Evolutionary conservation across 2,797 vertebrate genomes (phyloP), one percentile per base, ranked within the genome.

Genomic region (Thripadectes ignobilis): DNA sequence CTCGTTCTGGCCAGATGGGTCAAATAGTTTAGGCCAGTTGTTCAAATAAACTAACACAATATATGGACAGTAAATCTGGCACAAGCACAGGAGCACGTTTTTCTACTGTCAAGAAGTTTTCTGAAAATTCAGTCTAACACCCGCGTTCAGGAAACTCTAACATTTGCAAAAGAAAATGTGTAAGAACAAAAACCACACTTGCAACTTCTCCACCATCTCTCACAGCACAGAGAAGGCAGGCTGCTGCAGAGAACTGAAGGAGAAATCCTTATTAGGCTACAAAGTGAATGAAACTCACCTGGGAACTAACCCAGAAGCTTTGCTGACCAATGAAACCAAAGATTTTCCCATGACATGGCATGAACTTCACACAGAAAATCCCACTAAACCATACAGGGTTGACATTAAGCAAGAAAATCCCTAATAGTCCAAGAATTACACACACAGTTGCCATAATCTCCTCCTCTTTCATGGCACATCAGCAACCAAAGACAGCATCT

Each of bases 61-160:
- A 72, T 63, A 49, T 29, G 24, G 58, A n/a, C 22, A 63, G 58
- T 30, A 68, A 45, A 46, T 62, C 45, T 45, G 41, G 20, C 17
- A 36, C 23, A 27, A 12, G 32, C 23, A 66, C 1, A 0, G 49
- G 10, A 58, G 18, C 1, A 0, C 15, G 15, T 27, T 67, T 62
- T 54, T 21, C 19, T 48, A 58, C 20, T n/a, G 26, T 51, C 36
- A 41, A 54, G 29, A 61, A 63, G 8, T 61, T 36, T 38, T 72
- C 32, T 49, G 66, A 77, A 78, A 59, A 63, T 59, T 69, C 26
- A 41, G 21, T n/a, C 23, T 51, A 19, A 67, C 4, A 8, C 17
- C 12, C n/a, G 59, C n/a, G 36, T 86, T 61, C 41, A 32, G 54
- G 19, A 74, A 51, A 15, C 65, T 43, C 67, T 65, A 46, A 59